Evolutionary conservation across 2,888 invertebrate genomes (phyloP).

Genomic region (Acanthosepion lycidas): DNA sequence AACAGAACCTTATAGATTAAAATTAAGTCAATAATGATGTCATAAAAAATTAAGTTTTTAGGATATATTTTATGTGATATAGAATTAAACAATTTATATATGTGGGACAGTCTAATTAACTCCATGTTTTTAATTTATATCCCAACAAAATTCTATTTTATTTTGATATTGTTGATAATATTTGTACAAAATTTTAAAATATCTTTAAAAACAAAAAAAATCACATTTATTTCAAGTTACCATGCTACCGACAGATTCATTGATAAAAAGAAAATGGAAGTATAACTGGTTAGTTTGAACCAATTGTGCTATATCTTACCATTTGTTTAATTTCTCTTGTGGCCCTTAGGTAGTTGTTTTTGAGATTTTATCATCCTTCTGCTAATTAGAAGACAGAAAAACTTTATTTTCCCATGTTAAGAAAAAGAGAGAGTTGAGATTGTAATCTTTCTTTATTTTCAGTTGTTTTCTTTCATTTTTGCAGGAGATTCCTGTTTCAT

Average conservation of each 20-base stretch:
- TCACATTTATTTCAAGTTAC: not conserved
- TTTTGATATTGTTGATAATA: no score
- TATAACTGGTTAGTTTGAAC: not conserved
- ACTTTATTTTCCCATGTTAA: not conserved
- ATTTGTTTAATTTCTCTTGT: not conserved
- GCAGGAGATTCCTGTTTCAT: conserved; percentile 2
- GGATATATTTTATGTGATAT: no score
- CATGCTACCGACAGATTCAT: not conserved
- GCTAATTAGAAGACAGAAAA: not conserved
- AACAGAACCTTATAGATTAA: no score
- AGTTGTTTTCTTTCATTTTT: not conserved
- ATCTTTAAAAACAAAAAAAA: no score
- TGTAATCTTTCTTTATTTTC: not conserved
- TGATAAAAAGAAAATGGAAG: not conserved
- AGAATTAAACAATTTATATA: no score
- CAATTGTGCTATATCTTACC: not conserved
- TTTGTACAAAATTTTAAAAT: no score
- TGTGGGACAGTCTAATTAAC: not conserved
- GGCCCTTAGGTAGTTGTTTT: not conserved
- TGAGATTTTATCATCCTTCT: conserved; percentile 8
- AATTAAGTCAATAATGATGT: no score
- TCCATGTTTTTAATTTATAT: not conserved
- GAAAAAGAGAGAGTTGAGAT: not conserved
- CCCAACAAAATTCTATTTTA: not conserved
- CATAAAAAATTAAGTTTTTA: no score